These are phyloP conservation scores for Mythimna vitellina DNA, from an alignment of 2,888 invertebrate species.

Conservation along the genomic window DNA sequence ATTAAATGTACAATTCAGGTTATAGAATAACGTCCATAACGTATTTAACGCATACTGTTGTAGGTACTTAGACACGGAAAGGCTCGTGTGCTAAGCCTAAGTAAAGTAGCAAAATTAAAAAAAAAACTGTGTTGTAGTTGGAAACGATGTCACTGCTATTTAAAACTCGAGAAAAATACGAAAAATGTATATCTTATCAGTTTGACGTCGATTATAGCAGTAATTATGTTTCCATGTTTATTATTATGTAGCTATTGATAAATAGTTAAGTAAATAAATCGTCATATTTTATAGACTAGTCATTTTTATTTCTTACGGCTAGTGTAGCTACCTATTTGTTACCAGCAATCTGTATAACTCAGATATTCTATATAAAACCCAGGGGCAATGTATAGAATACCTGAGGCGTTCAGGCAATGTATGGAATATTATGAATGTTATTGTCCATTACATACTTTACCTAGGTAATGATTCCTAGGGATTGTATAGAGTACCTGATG, in stretches of 20 bases:
- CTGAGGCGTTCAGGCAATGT: too few species aligned
- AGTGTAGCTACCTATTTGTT: not conserved
- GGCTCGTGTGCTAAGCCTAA: not conserved
- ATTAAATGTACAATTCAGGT: conserved; percentile 36
- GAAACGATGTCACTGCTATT: conserved; percentile 5
- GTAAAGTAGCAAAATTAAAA: too few species aligned
- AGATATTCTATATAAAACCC: too few species aligned
- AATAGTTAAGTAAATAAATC: conserved; percentile 31
- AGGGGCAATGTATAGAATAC: too few species aligned
- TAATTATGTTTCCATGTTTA: conserved; percentile 48
- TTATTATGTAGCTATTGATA: conserved; percentile 49
- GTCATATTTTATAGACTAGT: conserved; percentile 3
- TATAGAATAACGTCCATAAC: too few species aligned
- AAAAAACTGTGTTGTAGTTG: not conserved
- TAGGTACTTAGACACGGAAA: not conserved
- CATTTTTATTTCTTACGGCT: not conserved
- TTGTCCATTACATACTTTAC: too few species aligned
- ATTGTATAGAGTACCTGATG: too few species aligned
- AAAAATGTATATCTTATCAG: conserved; percentile 40
- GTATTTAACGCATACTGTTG: not conserved
- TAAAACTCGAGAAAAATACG: conserved; percentile 26
- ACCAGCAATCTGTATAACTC: not conserved
- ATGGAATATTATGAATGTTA: too few species aligned
- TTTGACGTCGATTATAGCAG: conserved; percentile 30
- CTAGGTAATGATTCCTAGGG: too few species aligned